Evolutionary conservation across 2,888 invertebrate species (phyloP).

Genomic region (Aelia acuminata): DNA sequence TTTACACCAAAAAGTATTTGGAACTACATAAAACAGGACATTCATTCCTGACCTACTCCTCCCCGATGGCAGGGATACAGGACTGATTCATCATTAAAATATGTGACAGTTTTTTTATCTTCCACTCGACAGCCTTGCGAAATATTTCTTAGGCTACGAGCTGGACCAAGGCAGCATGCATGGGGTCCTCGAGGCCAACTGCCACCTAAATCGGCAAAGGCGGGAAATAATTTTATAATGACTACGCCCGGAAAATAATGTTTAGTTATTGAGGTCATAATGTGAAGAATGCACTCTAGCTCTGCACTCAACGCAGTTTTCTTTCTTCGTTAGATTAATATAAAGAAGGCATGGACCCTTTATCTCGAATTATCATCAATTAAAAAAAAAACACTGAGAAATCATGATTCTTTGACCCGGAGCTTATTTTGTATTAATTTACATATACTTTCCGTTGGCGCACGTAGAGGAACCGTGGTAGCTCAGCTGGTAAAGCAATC

Average conservation of each 20-base stretch:
- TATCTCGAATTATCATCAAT: too few species aligned
- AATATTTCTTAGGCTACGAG: neutral
- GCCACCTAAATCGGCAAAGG: constrained; percentile 3
- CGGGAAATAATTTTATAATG: neutral
- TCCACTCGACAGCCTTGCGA: neutral
- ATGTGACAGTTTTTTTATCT: constrained; percentile 9
- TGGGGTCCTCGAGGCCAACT: neutral
- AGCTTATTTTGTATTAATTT: too few species aligned
- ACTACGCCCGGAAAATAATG: neutral
- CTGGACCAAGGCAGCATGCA: neutral
- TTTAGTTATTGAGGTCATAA: neutral
- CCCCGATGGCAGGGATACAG: neutral
- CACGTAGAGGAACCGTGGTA: too few species aligned
- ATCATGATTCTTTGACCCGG: too few species aligned
- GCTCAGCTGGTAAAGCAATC: too few species aligned
- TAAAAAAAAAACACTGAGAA: too few species aligned
- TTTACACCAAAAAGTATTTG: too few species aligned
- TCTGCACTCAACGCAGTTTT: too few species aligned
- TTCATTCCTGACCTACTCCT: neutral
- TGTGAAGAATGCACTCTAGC: neutral
- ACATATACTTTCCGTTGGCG: too few species aligned
- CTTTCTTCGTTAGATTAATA: too few species aligned
- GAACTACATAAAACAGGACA: neutral
- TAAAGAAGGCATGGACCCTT: too few species aligned
- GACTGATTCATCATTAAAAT: neutral